Percentiles rank a stretch among this genome's conserved stretches.
Conservation (phyloP, 2,797 vertebrate species). For the Sphenodon punctatus region DNA sequence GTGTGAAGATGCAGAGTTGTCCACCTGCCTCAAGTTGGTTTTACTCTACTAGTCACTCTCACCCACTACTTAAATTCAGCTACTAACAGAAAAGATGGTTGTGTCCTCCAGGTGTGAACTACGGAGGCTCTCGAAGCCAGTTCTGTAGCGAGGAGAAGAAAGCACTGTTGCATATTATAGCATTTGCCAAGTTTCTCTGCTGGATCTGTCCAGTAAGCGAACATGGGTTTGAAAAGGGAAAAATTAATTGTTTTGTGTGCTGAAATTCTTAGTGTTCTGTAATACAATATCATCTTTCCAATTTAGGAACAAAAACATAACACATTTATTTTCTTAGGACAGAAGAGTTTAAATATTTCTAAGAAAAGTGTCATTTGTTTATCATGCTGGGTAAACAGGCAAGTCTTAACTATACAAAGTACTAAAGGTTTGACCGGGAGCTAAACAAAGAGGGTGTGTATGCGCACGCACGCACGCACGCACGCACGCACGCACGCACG, state of each 20-base stretch:
- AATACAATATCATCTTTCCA: neutral
- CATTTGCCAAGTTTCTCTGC: neutral
- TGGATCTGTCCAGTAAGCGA: neutral
- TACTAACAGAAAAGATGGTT: no score
- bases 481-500: no score
- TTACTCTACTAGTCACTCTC: accelerated
- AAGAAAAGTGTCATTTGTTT: constrained; percentile 23
- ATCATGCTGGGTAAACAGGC: constrained; percentile 1
- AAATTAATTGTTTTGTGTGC: neutral
- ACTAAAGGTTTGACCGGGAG: constrained; percentile 9
- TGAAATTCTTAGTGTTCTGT: neutral
- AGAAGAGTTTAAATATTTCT: constrained; percentile 17
- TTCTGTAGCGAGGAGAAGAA: no score
- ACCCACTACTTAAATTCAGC: no score
- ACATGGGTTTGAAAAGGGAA: neutral
- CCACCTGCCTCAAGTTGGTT: no score
- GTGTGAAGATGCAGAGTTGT: no score
- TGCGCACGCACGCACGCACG: accelerated
- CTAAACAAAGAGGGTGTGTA: neutral
- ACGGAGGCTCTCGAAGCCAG: no score
- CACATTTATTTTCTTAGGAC: constrained; percentile 14
- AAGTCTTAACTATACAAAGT: neutral
- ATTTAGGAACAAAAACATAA: neutral
- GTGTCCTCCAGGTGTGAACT: no score
- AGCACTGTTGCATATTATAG: neutral